Base-by-base conservation (phyloP, 2,888 invertebrate genomes). In the Philereme transversata region DNA sequence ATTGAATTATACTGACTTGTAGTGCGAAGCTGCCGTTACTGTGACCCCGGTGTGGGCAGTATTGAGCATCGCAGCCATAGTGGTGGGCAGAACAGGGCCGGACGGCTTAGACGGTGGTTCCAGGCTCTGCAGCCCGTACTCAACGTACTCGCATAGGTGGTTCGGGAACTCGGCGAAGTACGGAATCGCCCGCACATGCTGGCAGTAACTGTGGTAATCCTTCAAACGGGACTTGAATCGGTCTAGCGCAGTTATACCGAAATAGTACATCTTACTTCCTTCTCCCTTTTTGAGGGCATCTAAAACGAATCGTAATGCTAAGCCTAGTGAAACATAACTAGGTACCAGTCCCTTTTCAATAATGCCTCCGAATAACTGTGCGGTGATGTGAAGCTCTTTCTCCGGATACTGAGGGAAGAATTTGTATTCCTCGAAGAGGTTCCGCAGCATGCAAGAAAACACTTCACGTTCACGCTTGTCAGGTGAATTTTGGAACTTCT, bases 371-470 rank as follows among this genome's bases (percentile, higher is more conserved):
- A 99, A 99, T 1, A 99, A 93, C 78, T 99, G 98, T 2, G 99
- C 99, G 0, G 99, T 99, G 47, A 98, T 99, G 80, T 98, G 97
- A 33, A 99, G 92, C 86, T 99, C 99, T 83, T 99, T 97, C 71
- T 99, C 99, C 0, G 99, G 99, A 86, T 99, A 99, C 82, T 99
- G 98, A 2, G 99, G 98, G 82, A 99, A 99, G 87, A 99, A 99
- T 73, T 97, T 96, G 88, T 99, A 99, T 84, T 99, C 99, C 85
- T 99, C 99, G 83, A 99, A 99, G 9, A 99, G 94, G 87, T 99
- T 99, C 60, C 98, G 95, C 68, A 99, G 92, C 97, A 99, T 99
- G 80, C 99, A 99, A 48, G 96, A 96, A 87, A 98, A 99, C 0
- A 99, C 98, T 78, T 96, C 96, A 64, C 96, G 94, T 83, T 99